Evolutionary conservation across 2,888 invertebrate species (phyloP), one percentile per base, ranked within the genome.

Genomic region (Frankliniella intonsa): DNA sequence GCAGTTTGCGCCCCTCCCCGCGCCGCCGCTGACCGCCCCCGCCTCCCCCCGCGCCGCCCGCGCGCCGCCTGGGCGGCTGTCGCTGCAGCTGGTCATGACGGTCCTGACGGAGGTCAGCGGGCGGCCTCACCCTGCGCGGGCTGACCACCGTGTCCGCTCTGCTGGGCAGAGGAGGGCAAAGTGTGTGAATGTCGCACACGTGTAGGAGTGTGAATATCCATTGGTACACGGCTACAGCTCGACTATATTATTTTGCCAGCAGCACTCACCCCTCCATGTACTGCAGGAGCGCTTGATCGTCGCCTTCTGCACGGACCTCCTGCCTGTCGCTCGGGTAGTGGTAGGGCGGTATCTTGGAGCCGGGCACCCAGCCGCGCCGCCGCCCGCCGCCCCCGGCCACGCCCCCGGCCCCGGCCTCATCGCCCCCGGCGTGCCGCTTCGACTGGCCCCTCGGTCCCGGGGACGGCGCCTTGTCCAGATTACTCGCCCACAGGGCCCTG

Each of bases 271-370:
- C 69, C 25, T 76, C 69, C 69, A 76, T 22, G 69, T 76, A 76
- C 69, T 76, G 69, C 69, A 76, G 69, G 22, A 12, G 22, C 38
- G 38, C 3, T 5, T 38, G 38, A 2, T 38, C 38, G 38, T 38
- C 38, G 25, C 25, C 69, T 22, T 76, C 69, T 11, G 69, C 69
- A 0, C 22, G 69, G 11, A 25, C 69, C 69, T 76, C 25, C 69
- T 9, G 69, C 22, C 69, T 22, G 69, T 76, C 69, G 22, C 22
- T 8, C 22, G 69, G 69, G 69, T 76, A 76, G 69, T 76, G 69
- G 69, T 76, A 25, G 25, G 25, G 69, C 69, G 69, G 69, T 25
- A 76, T 76, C 69, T 22, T 76, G 69, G 69, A 76, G 69, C 69
- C 69, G 11, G 69, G 69, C 69, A 76, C 69, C 69, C 69, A 76